These are phyloP conservation scores for Craniophora ligustri DNA, from an alignment of 2,888 invertebrate genomes.

Conservation along the genomic window DNA sequence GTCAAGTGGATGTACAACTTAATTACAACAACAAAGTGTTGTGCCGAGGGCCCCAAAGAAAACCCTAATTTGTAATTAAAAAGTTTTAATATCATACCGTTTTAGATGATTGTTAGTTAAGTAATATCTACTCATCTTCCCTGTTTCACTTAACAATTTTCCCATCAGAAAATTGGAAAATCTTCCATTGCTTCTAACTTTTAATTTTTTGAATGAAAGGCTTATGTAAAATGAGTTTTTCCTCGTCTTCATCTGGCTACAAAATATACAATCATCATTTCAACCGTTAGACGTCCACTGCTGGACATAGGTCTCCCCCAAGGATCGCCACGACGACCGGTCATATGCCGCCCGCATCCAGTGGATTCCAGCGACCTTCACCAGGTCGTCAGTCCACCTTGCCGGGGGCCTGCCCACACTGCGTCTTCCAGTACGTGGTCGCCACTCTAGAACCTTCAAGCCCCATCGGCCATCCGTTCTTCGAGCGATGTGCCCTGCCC, in stretches of 20 bases:
- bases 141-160: neutral
- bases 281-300: too few species aligned
- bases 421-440: too few species aligned
- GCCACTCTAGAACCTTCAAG: too few species aligned
- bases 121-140: neutral
- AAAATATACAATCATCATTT: slow-evolving; percentile 11
- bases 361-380: too few species aligned
- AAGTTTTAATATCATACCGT: slow-evolving; percentile 32
- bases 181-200: slow-evolving; percentile 10
- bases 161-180: slow-evolving; percentile 20
- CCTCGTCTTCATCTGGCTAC: neutral
- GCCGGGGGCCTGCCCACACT: too few species aligned
- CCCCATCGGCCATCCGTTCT: too few species aligned
- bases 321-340: too few species aligned
- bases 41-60: slow-evolving; percentile 23
- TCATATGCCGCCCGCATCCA: too few species aligned
- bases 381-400: too few species aligned
- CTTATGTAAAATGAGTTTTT: slow-evolving; percentile 16
- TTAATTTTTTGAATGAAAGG: slow-evolving; percentile 16
- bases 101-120: slow-evolving; percentile 18
- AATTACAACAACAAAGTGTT: slow-evolving; percentile 20
- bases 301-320: too few species aligned
- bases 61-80: slow-evolving; percentile 40
- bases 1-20: too few species aligned
- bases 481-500: too few species aligned